phyloP scores from a whole-genome alignment of 2,888 invertebrate species.

The Diaphora mendica region DNA sequence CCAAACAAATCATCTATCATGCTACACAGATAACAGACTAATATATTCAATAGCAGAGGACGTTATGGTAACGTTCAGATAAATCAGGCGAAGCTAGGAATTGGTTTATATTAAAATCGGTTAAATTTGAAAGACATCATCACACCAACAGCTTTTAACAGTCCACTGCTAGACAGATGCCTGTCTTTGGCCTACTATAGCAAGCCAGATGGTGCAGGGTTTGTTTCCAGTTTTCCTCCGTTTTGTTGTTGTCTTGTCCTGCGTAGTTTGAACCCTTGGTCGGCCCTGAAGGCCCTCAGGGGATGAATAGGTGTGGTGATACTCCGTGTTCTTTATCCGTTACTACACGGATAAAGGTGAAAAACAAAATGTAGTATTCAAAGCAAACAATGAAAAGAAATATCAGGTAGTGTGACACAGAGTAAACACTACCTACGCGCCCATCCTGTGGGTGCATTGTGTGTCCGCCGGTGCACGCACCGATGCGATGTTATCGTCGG shows the following conservation, averaged over 20 bases:
- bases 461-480: slow-evolving; percentile 6
- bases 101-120: not conserved
- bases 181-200: too few relatives aligned
- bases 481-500: slow-evolving; percentile 23
- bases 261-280: too few relatives aligned
- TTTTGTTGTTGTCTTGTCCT: too few relatives aligned
- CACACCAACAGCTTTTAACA: too few relatives aligned
- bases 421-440: not conserved
- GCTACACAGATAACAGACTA: not conserved
- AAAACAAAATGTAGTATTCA: not conserved
- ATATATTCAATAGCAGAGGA: not conserved
- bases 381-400: not conserved
- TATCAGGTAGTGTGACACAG: not conserved
- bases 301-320: too few relatives aligned
- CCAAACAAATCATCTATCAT: not conserved
- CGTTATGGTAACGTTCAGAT: not conserved
- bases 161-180: too few relatives aligned
- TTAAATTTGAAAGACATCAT: not conserved
- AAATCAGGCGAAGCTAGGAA: not conserved
- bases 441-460: slow-evolving; percentile 17
- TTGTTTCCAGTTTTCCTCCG: too few relatives aligned
- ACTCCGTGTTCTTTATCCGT: too few relatives aligned
- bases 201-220: too few relatives aligned
- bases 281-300: too few relatives aligned
- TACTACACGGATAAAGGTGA: too few relatives aligned